phyloP scores from a whole-genome alignment of 2,797 vertebrate genomes.

The Spatula versicolor region DNA sequence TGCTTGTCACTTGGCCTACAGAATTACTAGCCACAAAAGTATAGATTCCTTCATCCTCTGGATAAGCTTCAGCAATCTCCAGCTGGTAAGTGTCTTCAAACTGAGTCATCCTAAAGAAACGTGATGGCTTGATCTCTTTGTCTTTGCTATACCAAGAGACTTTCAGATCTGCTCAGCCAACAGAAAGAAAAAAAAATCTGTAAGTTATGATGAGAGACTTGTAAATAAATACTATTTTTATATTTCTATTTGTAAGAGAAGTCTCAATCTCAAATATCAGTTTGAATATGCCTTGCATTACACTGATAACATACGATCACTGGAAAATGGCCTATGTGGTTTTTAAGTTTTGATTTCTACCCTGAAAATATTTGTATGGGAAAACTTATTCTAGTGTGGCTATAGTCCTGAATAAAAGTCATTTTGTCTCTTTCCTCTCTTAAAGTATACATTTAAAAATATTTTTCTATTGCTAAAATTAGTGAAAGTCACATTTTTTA shows the following conservation, averaged over 20 bases:
- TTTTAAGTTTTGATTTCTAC: not conserved
- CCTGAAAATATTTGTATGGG: not conserved
- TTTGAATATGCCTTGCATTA: not conserved
- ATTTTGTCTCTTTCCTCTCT: not conserved
- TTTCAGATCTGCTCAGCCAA: conserved; percentile 85
- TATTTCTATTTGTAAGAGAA: not conserved
- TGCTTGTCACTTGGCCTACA: conserved; percentile 90
- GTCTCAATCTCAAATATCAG: not conserved
- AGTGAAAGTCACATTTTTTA: not conserved
- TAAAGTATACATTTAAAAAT: not conserved
- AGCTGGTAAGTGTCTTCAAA: conserved; percentile 96
- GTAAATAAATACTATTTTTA: not conserved
- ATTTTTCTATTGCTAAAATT: not conserved
- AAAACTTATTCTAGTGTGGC: not conserved
- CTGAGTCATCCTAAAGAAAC: conserved; percentile 94
- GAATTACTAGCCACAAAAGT: conserved; percentile 90
- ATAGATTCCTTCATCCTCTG: conserved; percentile 93
- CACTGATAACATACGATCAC: not conserved
- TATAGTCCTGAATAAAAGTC: not conserved
- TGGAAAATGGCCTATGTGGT: not conserved
- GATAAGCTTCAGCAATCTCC: conserved; percentile 92
- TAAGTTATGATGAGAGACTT: not conserved
- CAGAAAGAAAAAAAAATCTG: not conserved
- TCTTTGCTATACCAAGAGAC: conserved; percentile 93
- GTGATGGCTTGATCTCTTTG: conserved; percentile 94